Percentiles rank a stretch among this genome's conserved stretches.
These are phyloP conservation scores for Cistogaster globosa DNA, from an alignment of 2,888 invertebrate species.

Conservation along the genomic window DNA sequence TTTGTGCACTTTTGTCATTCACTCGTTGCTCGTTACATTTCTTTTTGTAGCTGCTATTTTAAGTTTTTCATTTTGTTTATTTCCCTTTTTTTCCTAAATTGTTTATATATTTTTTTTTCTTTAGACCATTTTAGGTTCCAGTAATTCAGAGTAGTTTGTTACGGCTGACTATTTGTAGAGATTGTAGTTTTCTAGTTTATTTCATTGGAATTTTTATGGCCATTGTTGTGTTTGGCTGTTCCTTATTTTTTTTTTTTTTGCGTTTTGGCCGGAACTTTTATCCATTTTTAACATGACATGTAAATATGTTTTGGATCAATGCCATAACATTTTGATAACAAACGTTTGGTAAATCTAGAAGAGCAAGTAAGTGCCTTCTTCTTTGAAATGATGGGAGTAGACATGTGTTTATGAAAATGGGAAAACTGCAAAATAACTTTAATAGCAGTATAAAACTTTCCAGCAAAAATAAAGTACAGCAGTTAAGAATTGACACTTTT, in stretches of 20 bases:
- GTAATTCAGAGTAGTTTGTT: conserved; percentile 27
- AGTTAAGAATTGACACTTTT: not conserved
- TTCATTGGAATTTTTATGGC: conserved; percentile 61
- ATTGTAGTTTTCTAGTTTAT: conserved; percentile 50
- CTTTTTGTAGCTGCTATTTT: conserved; percentile 46
- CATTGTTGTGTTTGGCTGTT: conserved; percentile 45
- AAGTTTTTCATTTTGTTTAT: not conserved
- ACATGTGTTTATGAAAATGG: conserved; percentile 12
- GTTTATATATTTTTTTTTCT: conserved; percentile 29
- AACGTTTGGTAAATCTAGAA: conserved; percentile 44
- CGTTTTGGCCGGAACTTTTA: conserved; percentile 60
- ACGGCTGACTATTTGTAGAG: conserved; percentile 39
- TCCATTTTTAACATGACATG: conserved; percentile 64
- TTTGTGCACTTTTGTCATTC: conserved; percentile 63
- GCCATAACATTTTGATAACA: conserved; percentile 67
- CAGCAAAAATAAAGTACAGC: not conserved
- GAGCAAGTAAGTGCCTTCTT: conserved; percentile 28
- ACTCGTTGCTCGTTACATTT: conserved; percentile 63
- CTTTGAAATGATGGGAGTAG: conserved; percentile 37
- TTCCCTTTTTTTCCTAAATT: conserved; percentile 18
- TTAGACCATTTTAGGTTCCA: conserved; percentile 2
- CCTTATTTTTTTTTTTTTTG: not conserved
- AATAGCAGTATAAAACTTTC: conserved; percentile 8
- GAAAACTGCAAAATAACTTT: conserved; percentile 40
- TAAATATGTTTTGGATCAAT: conserved; percentile 68